phyloP scores from a whole-genome alignment of 2,113 vertebrate species.

The Macheiramphus alcinus region DNA sequence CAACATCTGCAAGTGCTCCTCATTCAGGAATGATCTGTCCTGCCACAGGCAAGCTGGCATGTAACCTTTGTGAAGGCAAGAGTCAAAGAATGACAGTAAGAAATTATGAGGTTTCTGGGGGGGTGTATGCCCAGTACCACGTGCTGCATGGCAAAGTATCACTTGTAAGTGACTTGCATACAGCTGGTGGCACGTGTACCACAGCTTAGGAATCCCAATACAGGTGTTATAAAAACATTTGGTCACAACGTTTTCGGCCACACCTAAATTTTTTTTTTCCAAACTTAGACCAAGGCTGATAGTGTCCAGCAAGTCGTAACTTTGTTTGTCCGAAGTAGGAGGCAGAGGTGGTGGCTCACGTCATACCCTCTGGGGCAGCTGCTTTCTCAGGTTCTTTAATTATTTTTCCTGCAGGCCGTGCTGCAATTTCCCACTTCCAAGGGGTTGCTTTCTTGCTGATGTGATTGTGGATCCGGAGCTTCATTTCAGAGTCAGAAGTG shows the following conservation, averaged over 20 bases:
- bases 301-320: background rate
- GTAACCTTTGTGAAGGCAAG: background rate
- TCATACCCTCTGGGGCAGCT: background rate
- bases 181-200: background rate
- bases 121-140: background rate
- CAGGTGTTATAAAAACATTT: background rate
- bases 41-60: background rate
- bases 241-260: background rate
- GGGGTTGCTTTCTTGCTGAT: background rate
- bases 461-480: background rate
- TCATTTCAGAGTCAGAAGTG: background rate
- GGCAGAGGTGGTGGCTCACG: background rate
- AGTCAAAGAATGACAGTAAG: background rate
- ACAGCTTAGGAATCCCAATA: background rate
- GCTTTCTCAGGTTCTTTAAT: background rate
- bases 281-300: background rate
- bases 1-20: background rate
- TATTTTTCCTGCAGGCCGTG: background rate
- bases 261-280: background rate
- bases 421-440: background rate
- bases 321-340: background rate
- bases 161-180: background rate
- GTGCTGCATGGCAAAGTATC: accelerated
- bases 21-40: background rate
- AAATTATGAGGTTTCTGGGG: background rate